phyloP scores from a whole-genome alignment of 2,113 vertebrate genomes.

The Toxotes jaculatrix region DNA sequence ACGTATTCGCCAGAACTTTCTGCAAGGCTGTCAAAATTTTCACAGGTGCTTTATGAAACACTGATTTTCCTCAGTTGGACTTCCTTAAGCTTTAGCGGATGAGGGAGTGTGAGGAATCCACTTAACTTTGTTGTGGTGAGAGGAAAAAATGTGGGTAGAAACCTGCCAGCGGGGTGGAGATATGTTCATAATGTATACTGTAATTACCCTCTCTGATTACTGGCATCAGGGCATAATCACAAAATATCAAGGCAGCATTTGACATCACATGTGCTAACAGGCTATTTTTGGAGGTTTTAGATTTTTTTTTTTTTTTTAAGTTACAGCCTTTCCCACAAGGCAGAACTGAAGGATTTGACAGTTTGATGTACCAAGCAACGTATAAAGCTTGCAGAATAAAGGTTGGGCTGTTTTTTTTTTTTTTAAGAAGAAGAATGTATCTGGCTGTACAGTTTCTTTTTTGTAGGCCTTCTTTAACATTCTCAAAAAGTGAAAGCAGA shows the following conservation, averaged over 20 bases:
- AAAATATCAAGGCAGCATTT: constrained; percentile 52
- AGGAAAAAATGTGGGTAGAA: constrained; percentile 18
- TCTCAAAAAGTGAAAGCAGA: constrained; percentile 48
- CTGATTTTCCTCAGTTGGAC: constrained; percentile 32
- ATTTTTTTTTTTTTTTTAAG: background rate
- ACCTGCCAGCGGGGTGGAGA: constrained; percentile 49
- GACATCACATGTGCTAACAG: constrained; percentile 18
- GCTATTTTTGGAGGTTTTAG: constrained; percentile 20
- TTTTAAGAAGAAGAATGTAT: background rate
- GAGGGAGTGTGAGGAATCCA: constrained; percentile 21
- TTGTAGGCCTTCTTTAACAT: constrained; percentile 33
- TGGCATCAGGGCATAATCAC: constrained; percentile 42
- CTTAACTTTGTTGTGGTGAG: constrained; percentile 41
- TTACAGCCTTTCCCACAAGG: background rate
- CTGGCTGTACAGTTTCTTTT: constrained; percentile 20
- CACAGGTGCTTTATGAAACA: constrained; percentile 46
- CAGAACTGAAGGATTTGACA: constrained; percentile 16
- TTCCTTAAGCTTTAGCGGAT: constrained; percentile 22
- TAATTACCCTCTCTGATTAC: constrained; percentile 71
- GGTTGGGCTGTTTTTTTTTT: background rate
- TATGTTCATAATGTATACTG: constrained; percentile 48
- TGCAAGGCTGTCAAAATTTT: constrained; percentile 28
- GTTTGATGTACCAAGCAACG: constrained; percentile 19
- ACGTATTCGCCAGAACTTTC: constrained; percentile 23
- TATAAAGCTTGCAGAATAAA: constrained; percentile 22